phyloP scores from a whole-genome alignment of 2,113 vertebrate species.

The Pelmatolapia mariae region DNA sequence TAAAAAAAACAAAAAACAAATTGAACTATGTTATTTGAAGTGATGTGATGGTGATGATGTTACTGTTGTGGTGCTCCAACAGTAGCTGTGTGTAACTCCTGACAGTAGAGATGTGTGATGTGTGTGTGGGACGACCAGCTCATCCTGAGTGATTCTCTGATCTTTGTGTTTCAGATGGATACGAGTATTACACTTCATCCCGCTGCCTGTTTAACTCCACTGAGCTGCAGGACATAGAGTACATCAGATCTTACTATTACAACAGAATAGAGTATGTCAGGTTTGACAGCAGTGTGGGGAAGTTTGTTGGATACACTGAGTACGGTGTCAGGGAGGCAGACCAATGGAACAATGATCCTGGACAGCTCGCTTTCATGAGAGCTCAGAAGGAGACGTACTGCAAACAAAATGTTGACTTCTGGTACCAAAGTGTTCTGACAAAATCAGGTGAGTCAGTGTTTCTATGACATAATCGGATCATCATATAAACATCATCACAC shows the following conservation, averaged over 20 bases:
- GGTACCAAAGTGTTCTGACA: neutral
- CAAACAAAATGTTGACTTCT: neutral
- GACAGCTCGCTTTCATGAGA: rapidly evolving
- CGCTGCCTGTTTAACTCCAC: conserved; percentile 16
- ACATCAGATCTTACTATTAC: rapidly evolving
- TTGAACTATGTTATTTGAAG: too few relatives aligned
- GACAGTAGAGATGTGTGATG: too few relatives aligned
- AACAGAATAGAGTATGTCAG: rapidly evolving
- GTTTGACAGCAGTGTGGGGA: conserved; percentile 15
- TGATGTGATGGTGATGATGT: too few relatives aligned
- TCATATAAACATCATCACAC: neutral
- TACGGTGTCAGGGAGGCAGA: neutral
- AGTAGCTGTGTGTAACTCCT: too few relatives aligned
- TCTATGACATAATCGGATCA: neutral
- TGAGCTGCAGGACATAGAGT: conserved; percentile 12
- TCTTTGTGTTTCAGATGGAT: neutral
- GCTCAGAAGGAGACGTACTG: neutral
- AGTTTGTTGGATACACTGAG: conserved; percentile 15
- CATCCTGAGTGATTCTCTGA: too few relatives aligned
- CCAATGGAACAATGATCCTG: neutral
- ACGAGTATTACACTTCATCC: rapidly evolving
- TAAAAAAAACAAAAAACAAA: too few relatives aligned
- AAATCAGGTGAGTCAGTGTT: conserved; percentile 30
- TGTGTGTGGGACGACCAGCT: neutral
- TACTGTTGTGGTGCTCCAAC: too few relatives aligned